Percentiles rank a stretch among this genome's conserved stretches.
phyloP scores from a whole-genome alignment of 2,888 invertebrate genomes.

The Allolobophora icterica region DNA sequence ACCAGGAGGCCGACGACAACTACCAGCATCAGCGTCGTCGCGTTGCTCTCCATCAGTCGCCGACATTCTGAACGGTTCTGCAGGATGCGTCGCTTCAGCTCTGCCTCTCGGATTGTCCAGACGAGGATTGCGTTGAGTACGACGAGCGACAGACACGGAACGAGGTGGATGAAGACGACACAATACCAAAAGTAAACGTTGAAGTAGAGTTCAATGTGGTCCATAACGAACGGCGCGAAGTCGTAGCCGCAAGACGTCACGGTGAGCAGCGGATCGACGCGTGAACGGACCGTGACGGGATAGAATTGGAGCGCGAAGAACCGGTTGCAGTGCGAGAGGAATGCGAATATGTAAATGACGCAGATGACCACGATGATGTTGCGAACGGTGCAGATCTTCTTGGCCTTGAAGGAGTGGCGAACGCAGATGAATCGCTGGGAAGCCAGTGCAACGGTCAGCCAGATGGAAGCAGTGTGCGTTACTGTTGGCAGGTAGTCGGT shows the following conservation, averaged over 20 bases:
- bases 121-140: slow-evolving; percentile 85
- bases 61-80: slow-evolving; percentile 62
- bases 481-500: slow-evolving; percentile 61
- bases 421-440: slow-evolving; percentile 90
- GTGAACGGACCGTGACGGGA: slow-evolving; percentile 60
- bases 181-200: slow-evolving; percentile 24
- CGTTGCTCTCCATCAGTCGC: slow-evolving; percentile 61
- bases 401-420: slow-evolving; percentile 86
- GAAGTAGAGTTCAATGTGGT: slow-evolving; percentile 15
- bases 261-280: background rate
- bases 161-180: slow-evolving; percentile 80
- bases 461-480: slow-evolving; percentile 44
- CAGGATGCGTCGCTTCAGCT: slow-evolving; percentile 71
- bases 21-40: slow-evolving; percentile 54
- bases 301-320: slow-evolving; percentile 67
- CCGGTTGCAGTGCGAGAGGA: slow-evolving; percentile 70
- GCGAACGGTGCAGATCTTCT: slow-evolving; percentile 73
- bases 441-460: slow-evolving; percentile 46
- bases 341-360: slow-evolving; percentile 72
- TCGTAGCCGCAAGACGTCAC: slow-evolving; percentile 32
- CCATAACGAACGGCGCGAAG: background rate
- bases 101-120: slow-evolving; percentile 77
- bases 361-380: slow-evolving; percentile 78
- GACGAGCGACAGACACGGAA: slow-evolving; percentile 84
- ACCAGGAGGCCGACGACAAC: slow-evolving; percentile 66